phyloP scores from a whole-genome alignment of 2,888 invertebrate species.

The Pristionchus mayeri region DNA sequence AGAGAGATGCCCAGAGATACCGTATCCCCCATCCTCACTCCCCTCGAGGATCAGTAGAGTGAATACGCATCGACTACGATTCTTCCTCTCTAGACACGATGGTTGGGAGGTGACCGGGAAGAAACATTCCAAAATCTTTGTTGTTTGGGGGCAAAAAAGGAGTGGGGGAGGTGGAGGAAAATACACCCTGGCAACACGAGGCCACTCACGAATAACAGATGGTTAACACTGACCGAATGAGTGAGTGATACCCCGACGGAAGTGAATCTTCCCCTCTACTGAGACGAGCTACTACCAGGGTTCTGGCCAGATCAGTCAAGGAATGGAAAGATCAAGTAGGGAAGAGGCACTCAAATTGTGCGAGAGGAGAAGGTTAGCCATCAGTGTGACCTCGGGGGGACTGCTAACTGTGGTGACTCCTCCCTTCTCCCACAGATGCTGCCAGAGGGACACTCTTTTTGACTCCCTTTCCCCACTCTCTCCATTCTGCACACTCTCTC shows the following conservation, averaged over 20 bases:
- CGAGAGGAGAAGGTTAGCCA: not conserved
- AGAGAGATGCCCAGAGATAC: too few relatives aligned
- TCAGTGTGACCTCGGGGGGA: not conserved
- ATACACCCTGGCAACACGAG: conserved; percentile 11
- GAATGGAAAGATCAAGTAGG: too few relatives aligned
- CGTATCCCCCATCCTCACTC: not conserved
- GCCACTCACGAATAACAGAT: conserved; percentile 21
- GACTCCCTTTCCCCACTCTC: not conserved
- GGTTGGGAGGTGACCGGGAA: not conserved
- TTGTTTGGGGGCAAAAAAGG: conserved; percentile 22
- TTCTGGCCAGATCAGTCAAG: too few relatives aligned
- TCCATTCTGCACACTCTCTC: not conserved
- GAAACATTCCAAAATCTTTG: conserved; percentile 20
- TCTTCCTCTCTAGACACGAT: not conserved
- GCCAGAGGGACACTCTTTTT: conserved; percentile 16
- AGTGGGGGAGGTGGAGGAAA: not conserved
- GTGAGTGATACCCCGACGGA: too few relatives aligned
- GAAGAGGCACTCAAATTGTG: too few relatives aligned
- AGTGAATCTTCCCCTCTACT: too few relatives aligned
- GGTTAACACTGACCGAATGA: not conserved
- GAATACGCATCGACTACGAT: not conserved
- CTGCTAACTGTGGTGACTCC: conserved; percentile 16
- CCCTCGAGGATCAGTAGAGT: not conserved
- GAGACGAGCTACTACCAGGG: too few relatives aligned
- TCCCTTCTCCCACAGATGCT: conserved; percentile 24